Evolutionary conservation across 2,113 vertebrate species (phyloP).

Genomic region (Psittacula cyanocephala): DNA sequence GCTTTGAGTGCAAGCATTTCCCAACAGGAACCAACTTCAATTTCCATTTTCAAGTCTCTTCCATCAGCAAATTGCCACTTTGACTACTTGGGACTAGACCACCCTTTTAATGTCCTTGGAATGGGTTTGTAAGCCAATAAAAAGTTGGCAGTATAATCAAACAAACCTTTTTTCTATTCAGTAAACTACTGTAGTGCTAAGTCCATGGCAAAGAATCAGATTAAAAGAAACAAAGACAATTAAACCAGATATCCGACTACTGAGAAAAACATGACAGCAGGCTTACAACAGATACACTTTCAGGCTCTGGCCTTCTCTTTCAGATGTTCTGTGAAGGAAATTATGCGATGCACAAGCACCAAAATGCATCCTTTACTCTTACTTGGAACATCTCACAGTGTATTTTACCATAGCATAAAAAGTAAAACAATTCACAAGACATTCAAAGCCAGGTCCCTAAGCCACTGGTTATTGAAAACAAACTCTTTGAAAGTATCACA

Average conservation of each 20-base stretch:
- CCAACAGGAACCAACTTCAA: constrained; percentile 33
- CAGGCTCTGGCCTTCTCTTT: neutral
- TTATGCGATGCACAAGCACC: neutral
- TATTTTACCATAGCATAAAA: neutral
- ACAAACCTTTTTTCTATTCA: neutral
- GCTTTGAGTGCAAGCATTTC: constrained; percentile 39
- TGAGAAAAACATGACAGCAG: neutral
- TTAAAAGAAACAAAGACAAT: neutral
- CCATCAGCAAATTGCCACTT: constrained; percentile 52
- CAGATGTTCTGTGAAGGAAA: neutral
- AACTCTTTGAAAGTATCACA: neutral
- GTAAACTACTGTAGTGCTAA: neutral
- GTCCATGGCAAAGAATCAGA: neutral
- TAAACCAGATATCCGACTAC: neutral
- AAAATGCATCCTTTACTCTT: neutral
- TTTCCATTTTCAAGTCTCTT: constrained; percentile 40
- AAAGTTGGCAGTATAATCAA: constrained; percentile 3
- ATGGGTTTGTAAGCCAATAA: neutral
- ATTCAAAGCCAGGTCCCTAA: neutral
- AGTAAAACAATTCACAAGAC: neutral
- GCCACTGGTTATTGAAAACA: neutral
- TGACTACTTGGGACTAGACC: constrained; percentile 1
- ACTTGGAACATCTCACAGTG: neutral
- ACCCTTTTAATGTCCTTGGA: constrained; percentile 7
- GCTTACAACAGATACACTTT: neutral